Conservation (phyloP, 2,888 invertebrate species). For the Ennomos fuscantarius region DNA sequence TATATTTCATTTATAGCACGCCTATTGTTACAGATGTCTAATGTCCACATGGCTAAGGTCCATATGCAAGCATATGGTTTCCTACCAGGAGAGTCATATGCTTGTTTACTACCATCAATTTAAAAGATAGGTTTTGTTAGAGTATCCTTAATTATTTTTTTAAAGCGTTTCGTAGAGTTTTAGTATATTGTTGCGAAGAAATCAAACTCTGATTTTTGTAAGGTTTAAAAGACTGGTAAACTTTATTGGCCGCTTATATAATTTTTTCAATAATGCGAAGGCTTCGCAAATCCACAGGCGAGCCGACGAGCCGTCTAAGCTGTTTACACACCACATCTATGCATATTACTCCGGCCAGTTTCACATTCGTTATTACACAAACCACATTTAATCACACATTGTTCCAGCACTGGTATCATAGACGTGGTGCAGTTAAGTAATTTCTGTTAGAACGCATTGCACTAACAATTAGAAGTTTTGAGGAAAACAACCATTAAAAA, state of each 20-base stretch:
- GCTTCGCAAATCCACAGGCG: conserved; percentile 36
- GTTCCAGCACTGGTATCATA: conserved; percentile 17
- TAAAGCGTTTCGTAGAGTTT: too few species aligned
- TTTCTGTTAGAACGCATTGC: conserved; percentile 2
- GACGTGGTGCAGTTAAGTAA: conserved; percentile 6
- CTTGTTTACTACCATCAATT: too few species aligned
- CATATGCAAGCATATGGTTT: too few species aligned
- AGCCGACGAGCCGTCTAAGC: conserved; percentile 49
- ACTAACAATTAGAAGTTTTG: neutral
- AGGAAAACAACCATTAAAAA: conserved; percentile 23
- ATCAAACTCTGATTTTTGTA: too few species aligned
- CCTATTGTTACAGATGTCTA: too few species aligned
- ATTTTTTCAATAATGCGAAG: conserved; percentile 16
- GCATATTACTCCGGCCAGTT: conserved; percentile 44
- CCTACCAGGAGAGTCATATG: too few species aligned
- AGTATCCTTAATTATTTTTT: too few species aligned
- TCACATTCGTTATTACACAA: conserved; percentile 29
- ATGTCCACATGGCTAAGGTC: too few species aligned
- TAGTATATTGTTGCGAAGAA: too few species aligned
- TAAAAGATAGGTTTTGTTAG: too few species aligned
- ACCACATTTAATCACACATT: conserved; percentile 23
- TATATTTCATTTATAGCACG: too few species aligned
- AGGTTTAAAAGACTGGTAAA: too few species aligned
- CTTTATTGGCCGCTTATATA: neutral
- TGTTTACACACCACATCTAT: conserved; percentile 36